Conservation (phyloP, 2,888 invertebrate genomes). For the Trichogramma evanescens region DNA sequence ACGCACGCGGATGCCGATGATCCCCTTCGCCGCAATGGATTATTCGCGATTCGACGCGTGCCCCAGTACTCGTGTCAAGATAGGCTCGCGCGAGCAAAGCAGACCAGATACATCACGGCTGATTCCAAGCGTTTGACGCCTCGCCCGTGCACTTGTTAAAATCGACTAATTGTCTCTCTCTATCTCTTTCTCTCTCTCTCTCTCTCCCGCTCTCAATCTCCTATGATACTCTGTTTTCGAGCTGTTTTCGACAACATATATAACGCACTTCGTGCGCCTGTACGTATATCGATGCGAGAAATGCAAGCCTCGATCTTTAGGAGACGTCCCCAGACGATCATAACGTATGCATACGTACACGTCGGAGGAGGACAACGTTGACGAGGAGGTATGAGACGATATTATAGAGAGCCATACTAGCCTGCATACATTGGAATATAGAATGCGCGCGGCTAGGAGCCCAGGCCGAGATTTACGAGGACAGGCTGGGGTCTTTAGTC, state of each 20-base stretch:
- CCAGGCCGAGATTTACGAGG: conserved; percentile 43
- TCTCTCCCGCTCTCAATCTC: too few relatives aligned
- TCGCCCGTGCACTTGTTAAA: neutral
- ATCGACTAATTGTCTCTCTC: neutral
- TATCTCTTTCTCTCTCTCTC: too few relatives aligned
- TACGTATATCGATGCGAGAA: neutral
- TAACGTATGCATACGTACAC: neutral
- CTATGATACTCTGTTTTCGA: too few relatives aligned
- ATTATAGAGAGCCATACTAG: too few relatives aligned
- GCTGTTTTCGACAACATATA: too few relatives aligned
- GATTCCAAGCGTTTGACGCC: conserved; percentile 1
- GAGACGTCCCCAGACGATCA: neutral
- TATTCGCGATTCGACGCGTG: conserved; percentile 16
- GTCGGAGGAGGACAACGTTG: neutral
- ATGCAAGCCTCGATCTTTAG: neutral
- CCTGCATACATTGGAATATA: too few relatives aligned
- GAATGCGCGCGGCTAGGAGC: conserved; percentile 31
- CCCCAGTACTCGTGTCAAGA: conserved; percentile 12
- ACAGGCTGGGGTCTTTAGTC: conserved; percentile 45
- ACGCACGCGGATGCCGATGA: conserved; percentile 10
- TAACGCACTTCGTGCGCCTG: conserved; percentile 32
- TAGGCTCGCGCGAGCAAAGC: neutral
- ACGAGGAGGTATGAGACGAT: too few relatives aligned
- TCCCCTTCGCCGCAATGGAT: conserved; percentile 9
- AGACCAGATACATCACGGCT: neutral